These are phyloP conservation scores for Rapana venosa DNA, from an alignment of 2,888 invertebrate genomes.

Conservation along the genomic window DNA sequence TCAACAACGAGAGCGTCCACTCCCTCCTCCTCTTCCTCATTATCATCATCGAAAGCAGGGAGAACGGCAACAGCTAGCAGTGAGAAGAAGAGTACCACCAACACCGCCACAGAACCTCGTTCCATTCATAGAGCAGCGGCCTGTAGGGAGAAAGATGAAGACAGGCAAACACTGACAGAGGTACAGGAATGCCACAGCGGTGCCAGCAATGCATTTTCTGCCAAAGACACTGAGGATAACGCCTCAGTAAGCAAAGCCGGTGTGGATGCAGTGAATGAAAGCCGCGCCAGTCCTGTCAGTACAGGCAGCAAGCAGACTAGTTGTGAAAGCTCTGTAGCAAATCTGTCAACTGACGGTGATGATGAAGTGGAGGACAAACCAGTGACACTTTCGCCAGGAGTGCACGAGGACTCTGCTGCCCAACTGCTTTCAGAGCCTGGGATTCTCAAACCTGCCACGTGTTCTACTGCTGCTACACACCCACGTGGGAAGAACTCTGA, in stretches of 20 bases:
- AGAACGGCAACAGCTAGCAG: not conserved
- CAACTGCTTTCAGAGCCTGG: not conserved
- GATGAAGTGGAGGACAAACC: not conserved
- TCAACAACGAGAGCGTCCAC: slow-evolving; percentile 28
- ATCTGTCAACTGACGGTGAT: not conserved
- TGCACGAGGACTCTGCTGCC: not conserved
- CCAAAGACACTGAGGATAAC: not conserved
- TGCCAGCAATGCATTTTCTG: not conserved
- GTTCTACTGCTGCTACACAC: not conserved
- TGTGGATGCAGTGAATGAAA: not conserved
- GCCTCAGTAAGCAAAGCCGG: not conserved
- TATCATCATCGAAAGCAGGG: not conserved
- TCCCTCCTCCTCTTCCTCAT: not conserved
- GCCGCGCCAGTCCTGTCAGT: not conserved
- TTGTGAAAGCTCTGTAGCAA: not conserved
- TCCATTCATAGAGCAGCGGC: not conserved
- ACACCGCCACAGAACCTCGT: not conserved
- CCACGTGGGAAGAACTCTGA: too few species aligned
- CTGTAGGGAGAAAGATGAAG: not conserved
- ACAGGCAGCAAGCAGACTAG: not conserved
- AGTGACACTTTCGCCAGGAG: not conserved
- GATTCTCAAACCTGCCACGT: not conserved
- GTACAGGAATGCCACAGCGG: not conserved
- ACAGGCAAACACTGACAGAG: slow-evolving; percentile 5
- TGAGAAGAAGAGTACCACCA: not conserved